phyloP scores from a whole-genome alignment of 2,797 vertebrate species.

The Sarcophilus harrisii region DNA sequence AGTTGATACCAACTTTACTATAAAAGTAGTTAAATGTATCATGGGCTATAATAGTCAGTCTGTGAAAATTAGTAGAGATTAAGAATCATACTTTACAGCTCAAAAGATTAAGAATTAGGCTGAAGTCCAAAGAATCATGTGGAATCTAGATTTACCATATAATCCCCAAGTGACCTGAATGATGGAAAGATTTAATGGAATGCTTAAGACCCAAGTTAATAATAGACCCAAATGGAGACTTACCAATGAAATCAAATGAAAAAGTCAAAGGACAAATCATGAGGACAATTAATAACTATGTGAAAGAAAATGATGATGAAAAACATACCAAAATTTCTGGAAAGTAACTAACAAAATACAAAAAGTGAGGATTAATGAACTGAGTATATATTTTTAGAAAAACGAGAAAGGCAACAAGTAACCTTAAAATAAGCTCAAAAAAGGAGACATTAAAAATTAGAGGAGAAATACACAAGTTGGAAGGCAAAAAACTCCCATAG shows the following conservation, averaged over 20 bases:
- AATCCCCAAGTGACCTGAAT: too few relatives aligned
- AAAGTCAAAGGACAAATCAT: background rate
- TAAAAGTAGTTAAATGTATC: background rate
- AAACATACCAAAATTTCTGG: background rate
- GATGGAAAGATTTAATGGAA: too few relatives aligned
- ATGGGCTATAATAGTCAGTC: background rate
- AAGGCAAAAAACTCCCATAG: background rate
- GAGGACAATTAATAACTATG: background rate
- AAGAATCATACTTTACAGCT: background rate
- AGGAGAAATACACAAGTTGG: background rate
- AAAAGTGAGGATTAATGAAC: background rate
- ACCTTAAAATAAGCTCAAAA: background rate
- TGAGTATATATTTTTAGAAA: too few relatives aligned
- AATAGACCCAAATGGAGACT: background rate
- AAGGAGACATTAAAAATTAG: background rate
- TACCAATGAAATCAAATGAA: background rate
- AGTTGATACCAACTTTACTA: background rate
- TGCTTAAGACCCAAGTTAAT: background rate
- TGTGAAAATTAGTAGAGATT: background rate
- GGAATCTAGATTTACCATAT: background rate
- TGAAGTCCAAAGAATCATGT: background rate
- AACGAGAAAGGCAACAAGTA: too few relatives aligned
- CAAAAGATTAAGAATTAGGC: background rate
- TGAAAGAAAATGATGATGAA: background rate
- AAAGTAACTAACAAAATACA: too few relatives aligned